Evolutionary conservation across 1,140 invertebrate genomes (phyloP).

Genomic region (Grapholita molesta): DNA sequence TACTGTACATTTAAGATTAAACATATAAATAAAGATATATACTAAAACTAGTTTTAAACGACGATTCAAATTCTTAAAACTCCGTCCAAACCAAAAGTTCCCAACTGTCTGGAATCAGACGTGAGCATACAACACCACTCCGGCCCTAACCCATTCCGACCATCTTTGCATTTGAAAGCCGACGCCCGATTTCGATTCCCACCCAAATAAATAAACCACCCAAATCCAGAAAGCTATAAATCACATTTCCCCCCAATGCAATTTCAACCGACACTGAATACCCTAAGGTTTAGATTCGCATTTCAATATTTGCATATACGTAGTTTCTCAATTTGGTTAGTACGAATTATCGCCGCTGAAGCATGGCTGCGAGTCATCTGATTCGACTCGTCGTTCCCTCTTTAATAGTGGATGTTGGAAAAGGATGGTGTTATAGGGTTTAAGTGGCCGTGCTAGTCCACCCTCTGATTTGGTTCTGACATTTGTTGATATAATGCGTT

Average conservation of each 20-base stretch:
- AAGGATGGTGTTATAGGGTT: conserved; percentile 8
- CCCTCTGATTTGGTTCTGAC: conserved; percentile 10
- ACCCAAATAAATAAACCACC: conserved; percentile 11
- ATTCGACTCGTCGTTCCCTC: background rate
- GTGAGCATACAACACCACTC: background rate
- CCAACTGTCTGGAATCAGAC: background rate
- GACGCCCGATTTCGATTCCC: background rate
- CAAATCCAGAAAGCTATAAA: background rate
- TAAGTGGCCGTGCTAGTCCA: background rate
- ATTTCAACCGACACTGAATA: background rate
- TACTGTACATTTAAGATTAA: too few relatives aligned
- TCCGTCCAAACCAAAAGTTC: background rate
- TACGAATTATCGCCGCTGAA: conserved; percentile 12
- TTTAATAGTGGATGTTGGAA: background rate
- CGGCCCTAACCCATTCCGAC: background rate
- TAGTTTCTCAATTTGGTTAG: background rate
- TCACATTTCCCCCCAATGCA: background rate
- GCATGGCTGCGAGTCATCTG: background rate
- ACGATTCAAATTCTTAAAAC: too few relatives aligned
- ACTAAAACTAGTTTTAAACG: too few relatives aligned
- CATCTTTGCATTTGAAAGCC: conserved; percentile 14
- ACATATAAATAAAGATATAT: too few relatives aligned
- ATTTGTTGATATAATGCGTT: conserved; percentile 17
- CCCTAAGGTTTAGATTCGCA: background rate
- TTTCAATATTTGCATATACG: background rate